Conservation (phyloP, 1,140 invertebrate genomes). For the Kradibia gibbosae region DNA sequence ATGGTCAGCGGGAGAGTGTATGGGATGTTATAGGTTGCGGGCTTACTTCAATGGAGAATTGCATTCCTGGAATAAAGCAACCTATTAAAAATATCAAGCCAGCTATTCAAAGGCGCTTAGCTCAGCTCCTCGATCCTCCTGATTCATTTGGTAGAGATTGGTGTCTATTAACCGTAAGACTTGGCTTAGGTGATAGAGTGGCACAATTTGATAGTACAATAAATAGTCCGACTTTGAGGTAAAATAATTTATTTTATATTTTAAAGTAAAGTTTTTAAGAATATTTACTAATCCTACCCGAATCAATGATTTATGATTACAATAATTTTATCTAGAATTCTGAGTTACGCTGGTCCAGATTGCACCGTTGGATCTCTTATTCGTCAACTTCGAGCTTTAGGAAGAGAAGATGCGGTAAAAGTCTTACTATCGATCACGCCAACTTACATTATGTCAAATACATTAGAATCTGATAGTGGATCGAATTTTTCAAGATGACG, state of each 20-base stretch:
- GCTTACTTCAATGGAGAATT: conserved; percentile 63
- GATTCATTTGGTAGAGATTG: conserved; percentile 87
- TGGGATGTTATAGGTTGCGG: conserved; percentile 81
- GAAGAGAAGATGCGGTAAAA: conserved; percentile 67
- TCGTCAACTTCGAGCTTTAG: conserved; percentile 65
- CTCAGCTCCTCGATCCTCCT: conserved; percentile 82
- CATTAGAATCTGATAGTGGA: conserved; percentile 67
- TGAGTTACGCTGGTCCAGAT: conserved; percentile 63
- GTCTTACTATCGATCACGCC: conserved; percentile 67
- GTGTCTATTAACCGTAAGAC: conserved; percentile 84
- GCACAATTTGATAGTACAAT: conserved; percentile 68
- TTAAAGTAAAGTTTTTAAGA: neutral
- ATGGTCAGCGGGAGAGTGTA: conserved; percentile 78
- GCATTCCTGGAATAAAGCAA: conserved; percentile 66
- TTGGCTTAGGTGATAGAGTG: conserved; percentile 75
- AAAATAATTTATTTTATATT: conserved; percentile 11
- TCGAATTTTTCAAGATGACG: conserved; percentile 72
- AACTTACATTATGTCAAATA: conserved; percentile 63
- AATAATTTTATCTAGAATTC: conserved; percentile 58
- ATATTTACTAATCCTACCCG: neutral
- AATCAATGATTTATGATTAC: neutral
- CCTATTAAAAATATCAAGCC: conserved; percentile 67
- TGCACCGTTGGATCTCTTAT: conserved; percentile 66
- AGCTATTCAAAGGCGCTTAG: conserved; percentile 73
- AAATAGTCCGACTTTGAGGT: conserved; percentile 68